These are phyloP conservation scores for Tupiocoris notatus DNA, from an alignment of 2,888 invertebrate species.

Conservation along the genomic window DNA sequence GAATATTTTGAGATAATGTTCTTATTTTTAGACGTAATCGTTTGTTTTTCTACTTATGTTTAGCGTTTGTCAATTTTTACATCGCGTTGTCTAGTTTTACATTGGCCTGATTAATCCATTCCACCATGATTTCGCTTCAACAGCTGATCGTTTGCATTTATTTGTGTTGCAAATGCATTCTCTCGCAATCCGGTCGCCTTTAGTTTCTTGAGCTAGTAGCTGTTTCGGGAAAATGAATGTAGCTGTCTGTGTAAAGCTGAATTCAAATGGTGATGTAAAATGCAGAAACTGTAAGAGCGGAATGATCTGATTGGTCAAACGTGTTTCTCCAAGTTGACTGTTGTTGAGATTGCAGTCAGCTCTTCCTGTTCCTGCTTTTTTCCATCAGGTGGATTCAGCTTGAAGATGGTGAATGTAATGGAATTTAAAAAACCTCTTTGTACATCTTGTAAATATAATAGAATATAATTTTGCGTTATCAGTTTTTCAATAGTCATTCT, in stretches of 20 bases:
- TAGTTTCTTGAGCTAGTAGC: neutral
- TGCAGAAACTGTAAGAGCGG: too few relatives aligned
- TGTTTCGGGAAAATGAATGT: neutral
- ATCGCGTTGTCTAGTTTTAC: neutral
- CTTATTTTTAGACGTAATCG: constrained; percentile 6
- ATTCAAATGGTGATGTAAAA: too few relatives aligned
- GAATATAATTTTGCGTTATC: neutral
- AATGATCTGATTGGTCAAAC: too few relatives aligned
- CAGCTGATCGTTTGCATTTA: too few relatives aligned
- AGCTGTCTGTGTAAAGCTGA: neutral
- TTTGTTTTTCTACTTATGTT: constrained; percentile 16
- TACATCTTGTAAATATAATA: neutral
- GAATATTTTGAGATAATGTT: constrained; percentile 19
- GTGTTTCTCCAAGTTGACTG: too few relatives aligned
- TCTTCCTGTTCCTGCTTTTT: too few relatives aligned
- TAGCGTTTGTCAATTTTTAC: neutral
- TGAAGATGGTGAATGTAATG: neutral
- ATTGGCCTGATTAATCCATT: neutral
- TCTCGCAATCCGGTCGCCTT: neutral
- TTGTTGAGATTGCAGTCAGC: too few relatives aligned
- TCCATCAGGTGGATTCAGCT: neutral
- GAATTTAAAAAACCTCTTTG: neutral
- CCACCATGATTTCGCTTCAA: too few relatives aligned
- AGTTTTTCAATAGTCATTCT: neutral
- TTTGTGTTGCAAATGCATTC: too few relatives aligned